Evolutionary conservation across 1,140 invertebrate genomes (phyloP), one percentile per base, ranked within the genome.

Genomic region (Aphaenogaster floridana): DNA sequence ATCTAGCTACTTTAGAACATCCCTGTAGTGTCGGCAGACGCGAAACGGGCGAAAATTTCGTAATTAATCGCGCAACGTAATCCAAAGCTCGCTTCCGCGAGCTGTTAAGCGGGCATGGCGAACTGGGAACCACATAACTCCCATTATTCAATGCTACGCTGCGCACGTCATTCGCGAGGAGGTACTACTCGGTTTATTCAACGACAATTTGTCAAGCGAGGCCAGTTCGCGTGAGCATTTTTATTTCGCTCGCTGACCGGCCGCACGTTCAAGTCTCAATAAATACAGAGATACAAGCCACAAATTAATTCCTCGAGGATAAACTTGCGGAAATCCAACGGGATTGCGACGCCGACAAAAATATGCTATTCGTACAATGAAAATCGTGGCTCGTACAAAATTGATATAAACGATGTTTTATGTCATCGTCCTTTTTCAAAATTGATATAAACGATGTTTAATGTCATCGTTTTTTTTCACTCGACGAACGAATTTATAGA

Each of bases 81-180:
- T 84, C 72, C 52, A 74, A 84, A 84, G 54, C 80, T 76, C 80
- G 48, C 64, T 80, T 68, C 42, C 78, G 80, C 69, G 36, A 50
- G 78, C 48, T 83, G 80, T 76, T 84, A 61, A 71, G 69, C 69
- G 57, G n/a, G 28, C 34, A 74, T 36, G 45, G 45, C 13, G n/a
- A 76, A 84, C 80, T 76, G 61, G 54, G 57, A 84, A 50, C 69
- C 80, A 61, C 80, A 84, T 84, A 84, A 84, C 80, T 84, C 57
- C 80, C 80, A 84, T 84, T 84, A 84, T 84, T 84, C 80, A 84
- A 84, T 84, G 80, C 42, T 84, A 50, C 42, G 80, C 54, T 74
- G 54, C 45, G 54, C 69, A 21, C 42, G 80, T 84, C 80, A 76
- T 84, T 84, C 80, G 80, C 42, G 69, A 61, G 80, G 36, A 63